Evolutionary conservation across 2,797 vertebrate species (phyloP).

Genomic region (Muraenolepis orangiensis): DNA sequence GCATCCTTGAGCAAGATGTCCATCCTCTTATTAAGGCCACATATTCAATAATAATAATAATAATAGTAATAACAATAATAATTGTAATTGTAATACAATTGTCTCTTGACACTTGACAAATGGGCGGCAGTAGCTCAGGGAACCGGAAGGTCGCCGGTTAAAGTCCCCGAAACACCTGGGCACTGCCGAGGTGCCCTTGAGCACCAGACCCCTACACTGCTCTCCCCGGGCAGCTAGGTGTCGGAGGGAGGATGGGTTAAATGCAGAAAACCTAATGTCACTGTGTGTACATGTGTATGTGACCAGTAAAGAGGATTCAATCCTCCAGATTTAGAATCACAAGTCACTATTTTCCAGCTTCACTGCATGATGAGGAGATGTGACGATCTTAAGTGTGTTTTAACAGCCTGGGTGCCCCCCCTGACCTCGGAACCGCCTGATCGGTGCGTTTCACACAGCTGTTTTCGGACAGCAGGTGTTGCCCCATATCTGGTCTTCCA

Average conservation of each 20-base stretch:
- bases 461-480: neutral
- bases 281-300: too few species aligned
- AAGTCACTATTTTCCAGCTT: neutral
- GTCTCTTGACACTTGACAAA: neutral
- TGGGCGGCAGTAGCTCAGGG: too few species aligned
- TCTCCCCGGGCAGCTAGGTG: too few species aligned
- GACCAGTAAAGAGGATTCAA: too few species aligned
- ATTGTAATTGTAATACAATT: neutral
- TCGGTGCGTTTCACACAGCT: neutral
- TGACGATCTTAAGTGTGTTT: neutral
- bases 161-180: too few species aligned
- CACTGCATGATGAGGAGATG: neutral
- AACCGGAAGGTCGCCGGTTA: too few species aligned
- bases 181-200: too few species aligned
- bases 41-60: neutral
- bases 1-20: neutral
- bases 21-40: neutral
- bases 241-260: too few species aligned
- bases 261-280: too few species aligned
- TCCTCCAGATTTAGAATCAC: too few species aligned
- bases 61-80: neutral
- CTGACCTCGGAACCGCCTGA: neutral
- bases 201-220: too few species aligned
- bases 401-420: neutral
- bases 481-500: neutral